These are phyloP conservation scores for Muscicapa striata DNA, from an alignment of 2,797 vertebrate species.

Conservation along the genomic window DNA sequence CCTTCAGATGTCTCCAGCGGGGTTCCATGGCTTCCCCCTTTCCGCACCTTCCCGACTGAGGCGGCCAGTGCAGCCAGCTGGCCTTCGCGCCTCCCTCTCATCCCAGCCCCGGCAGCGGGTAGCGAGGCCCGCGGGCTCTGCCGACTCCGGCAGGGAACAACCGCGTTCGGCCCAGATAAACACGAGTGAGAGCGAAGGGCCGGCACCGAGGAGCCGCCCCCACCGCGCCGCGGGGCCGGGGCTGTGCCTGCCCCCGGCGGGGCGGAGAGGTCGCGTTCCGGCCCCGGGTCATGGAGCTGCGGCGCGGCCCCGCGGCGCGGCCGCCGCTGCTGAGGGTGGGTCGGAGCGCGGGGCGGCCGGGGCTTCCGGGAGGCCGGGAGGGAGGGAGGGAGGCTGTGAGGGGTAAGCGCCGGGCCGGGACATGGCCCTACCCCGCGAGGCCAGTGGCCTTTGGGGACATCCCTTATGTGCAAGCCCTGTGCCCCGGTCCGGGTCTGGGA, in stretches of 20 bases:
- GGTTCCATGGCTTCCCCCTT: too few species aligned
- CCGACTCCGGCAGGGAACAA: neutral
- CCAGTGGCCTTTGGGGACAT: neutral
- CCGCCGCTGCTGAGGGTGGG: neutral
- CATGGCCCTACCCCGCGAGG: rapidly evolving
- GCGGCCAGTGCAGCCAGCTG: too few species aligned
- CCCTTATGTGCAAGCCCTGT: rapidly evolving
- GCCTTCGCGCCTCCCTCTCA: too few species aligned
- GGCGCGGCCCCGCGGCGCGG: neutral
- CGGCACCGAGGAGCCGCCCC: rapidly evolving
- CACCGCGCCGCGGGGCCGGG: rapidly evolving
- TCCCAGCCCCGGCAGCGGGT: neutral
- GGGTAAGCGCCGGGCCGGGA: too few species aligned
- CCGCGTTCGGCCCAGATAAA: rapidly evolving
- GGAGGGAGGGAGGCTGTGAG: too few species aligned
- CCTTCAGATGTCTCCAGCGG: neutral
- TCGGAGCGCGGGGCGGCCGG: rapidly evolving
- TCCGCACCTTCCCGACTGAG: neutral
- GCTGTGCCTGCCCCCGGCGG: neutral
- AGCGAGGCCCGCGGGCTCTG: neutral
- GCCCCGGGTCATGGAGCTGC: neutral
- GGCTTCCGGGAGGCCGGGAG: neutral
- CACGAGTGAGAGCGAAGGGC: rapidly evolving
- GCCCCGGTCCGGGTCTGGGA: rapidly evolving
- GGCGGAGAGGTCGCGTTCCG: rapidly evolving